phyloP scores from a whole-genome alignment of 30 jellyfish, hydroid and myxozoan species.

The Hydra vulgaris region DNA sequence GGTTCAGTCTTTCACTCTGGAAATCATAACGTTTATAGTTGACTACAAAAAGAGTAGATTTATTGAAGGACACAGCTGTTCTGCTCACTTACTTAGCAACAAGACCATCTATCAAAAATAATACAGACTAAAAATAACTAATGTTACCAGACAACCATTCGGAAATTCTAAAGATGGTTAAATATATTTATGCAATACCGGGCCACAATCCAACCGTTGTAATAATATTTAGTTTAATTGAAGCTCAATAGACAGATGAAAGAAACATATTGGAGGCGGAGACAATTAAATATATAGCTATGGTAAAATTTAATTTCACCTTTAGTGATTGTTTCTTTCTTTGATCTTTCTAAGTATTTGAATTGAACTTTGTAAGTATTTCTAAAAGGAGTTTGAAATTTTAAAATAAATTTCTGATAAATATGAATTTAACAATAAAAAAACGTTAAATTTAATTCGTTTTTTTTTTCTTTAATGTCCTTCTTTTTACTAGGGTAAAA shows the following conservation, averaged over 20 bases:
- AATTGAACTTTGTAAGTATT: background rate
- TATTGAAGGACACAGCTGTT: too few relatives aligned
- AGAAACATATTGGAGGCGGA: background rate
- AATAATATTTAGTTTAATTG: background rate
- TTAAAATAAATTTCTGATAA: background rate
- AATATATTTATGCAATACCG: background rate
- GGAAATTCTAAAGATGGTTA: background rate
- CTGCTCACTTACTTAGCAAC: too few relatives aligned
- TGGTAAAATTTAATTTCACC: background rate
- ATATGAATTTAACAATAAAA: background rate
- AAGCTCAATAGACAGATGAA: background rate
- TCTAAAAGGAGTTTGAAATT: background rate
- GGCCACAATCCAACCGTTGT: background rate
- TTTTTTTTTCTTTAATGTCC: background rate
- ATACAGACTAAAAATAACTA: background rate
- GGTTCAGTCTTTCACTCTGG: too few relatives aligned
- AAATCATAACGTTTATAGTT: too few relatives aligned
- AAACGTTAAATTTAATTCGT: background rate
- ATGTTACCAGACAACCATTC: background rate
- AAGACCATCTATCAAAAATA: background rate
- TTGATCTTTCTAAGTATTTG: too few relatives aligned
- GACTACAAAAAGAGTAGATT: too few relatives aligned
- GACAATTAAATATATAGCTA: background rate
- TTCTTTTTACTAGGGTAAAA: background rate
- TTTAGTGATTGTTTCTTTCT: background rate